Conservation (phyloP, 2,888 invertebrate species). For the Netelia fuscicornis region DNA sequence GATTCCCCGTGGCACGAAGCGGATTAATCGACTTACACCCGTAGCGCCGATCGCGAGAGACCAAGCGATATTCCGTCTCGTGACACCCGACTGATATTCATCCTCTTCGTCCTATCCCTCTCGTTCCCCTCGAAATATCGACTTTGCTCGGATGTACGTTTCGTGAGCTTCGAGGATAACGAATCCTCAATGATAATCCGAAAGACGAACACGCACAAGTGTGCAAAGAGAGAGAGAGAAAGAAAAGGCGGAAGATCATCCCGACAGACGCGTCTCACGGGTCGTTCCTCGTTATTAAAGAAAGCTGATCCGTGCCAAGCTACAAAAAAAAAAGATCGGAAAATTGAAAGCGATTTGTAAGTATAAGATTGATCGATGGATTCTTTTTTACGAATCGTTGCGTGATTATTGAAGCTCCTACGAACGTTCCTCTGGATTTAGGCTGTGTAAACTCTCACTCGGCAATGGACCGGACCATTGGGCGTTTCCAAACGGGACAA, state of each 20-base stretch:
- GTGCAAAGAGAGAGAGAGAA: constrained; percentile 7
- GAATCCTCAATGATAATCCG: constrained; percentile 56
- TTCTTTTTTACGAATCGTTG: constrained; percentile 20
- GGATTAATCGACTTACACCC: constrained; percentile 63
- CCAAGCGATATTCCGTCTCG: constrained; percentile 15
- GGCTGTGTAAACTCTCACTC: not conserved
- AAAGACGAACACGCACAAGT: constrained; percentile 9
- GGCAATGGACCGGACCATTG: too few species aligned
- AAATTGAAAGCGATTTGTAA: not conserved
- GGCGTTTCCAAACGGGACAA: not conserved
- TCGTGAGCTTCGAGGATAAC: constrained; percentile 46
- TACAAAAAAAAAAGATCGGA: constrained; percentile 19
- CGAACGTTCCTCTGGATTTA: not conserved
- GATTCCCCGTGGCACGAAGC: constrained; percentile 19
- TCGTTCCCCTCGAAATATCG: constrained; percentile 4
- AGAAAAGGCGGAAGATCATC: constrained; percentile 22
- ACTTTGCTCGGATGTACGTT: constrained; percentile 28
- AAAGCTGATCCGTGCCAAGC: constrained; percentile 7
- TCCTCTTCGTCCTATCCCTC: too few species aligned
- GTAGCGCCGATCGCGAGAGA: constrained; percentile 54
- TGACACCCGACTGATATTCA: constrained; percentile 30
- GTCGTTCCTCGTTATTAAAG: constrained; percentile 32
- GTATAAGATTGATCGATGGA: constrained; percentile 51
- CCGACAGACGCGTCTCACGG: constrained; percentile 2
- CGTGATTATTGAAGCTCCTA: not conserved